Evolutionary conservation across 2,113 vertebrate genomes (phyloP), one percentile per base, ranked within the genome.

Genomic region (Tonatia bakeri): DNA sequence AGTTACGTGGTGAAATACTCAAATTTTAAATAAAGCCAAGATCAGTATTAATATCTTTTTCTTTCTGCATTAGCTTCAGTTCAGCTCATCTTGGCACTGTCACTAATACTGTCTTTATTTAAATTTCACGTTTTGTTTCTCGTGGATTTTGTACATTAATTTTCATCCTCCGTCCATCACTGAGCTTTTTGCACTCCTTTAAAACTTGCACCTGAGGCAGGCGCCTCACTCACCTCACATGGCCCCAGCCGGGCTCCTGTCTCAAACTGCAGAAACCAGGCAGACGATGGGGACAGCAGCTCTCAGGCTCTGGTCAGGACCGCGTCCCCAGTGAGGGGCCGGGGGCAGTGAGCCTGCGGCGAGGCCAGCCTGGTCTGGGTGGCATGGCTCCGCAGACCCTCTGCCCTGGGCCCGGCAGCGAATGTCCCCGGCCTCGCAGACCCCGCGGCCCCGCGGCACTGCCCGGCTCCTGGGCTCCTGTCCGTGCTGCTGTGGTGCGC

Each of bases 301-400:
- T 87, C 76, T 40, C 40, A 28, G 28, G 59, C 24, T 3, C 7
- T 36, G 54, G n/a, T 40, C 45, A 65, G 26, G 33, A 26, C 43
- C 20, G 9, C n/a, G 85, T 92, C 67, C 79, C 69, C 61, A 43
- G 7, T 36, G 31, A 43, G 19, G 12, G 28, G 6, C 43, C 50
- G 33, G 65, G 7, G 8, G 28, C 38, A 65, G 36, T 1, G 33
- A 54, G 13, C 50, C 33, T 11, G 0, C 0, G 0, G 2, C 13
- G 15, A 11, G 47, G 80, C 40, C 5, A 3, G 54, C 38, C 80
- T 65, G 3, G 13, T 59, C 38, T 8, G 15, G 7, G 45, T 64
- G 73, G 31, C 65, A 36, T 24, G 19, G 4, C 10, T 26, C 65
- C 8, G 15, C 12, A 12, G 1, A 65, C 13, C 38, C 8, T 67